A percentile compares a stretch with the other conserved stretches of the same genome.
These are phyloP conservation scores for Drosophila mayaguana DNA, from an alignment of 2,888 invertebrate species.

Conservation along the genomic window DNA sequence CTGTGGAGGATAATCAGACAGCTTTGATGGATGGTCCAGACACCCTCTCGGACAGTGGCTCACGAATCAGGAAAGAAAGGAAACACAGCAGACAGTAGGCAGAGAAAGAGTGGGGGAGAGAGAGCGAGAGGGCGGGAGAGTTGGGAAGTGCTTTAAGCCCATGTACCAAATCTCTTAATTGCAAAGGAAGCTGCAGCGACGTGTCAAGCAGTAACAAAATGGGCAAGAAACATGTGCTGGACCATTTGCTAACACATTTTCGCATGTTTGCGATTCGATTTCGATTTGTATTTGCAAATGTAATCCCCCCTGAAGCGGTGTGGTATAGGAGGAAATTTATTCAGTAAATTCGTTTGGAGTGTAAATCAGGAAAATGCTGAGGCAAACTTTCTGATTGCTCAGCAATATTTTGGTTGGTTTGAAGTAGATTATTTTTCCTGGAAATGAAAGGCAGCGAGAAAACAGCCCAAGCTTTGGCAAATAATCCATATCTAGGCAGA, in stretches of 20 bases:
- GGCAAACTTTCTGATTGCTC: background rate
- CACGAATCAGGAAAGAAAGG: constrained; percentile 40
- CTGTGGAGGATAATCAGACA: constrained; percentile 35
- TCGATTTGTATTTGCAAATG: constrained; percentile 26
- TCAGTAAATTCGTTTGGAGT: background rate
- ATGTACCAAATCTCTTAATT: constrained; percentile 55
- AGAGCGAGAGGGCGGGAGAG: background rate
- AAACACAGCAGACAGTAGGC: constrained; percentile 37
- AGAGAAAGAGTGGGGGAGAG: background rate
- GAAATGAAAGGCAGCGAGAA: background rate
- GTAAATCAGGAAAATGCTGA: background rate
- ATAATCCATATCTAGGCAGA: background rate
- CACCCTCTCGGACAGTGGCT: constrained; percentile 23
- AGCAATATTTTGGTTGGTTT: background rate
- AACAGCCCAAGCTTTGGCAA: too few relatives aligned
- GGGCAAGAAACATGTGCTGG: constrained; percentile 24
- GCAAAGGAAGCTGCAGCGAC: constrained; percentile 61
- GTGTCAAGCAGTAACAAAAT: constrained; percentile 51
- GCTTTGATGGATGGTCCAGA: constrained; percentile 58
- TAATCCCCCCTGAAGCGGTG: constrained; percentile 15
- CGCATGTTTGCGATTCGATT: constrained; percentile 8
- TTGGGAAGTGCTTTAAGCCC: constrained; percentile 10
- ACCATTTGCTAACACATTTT: constrained; percentile 29
- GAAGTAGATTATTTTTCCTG: background rate
- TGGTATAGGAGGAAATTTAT: background rate